A percentile compares a stretch with the other conserved stretches of the same genome.
phyloP scores from a whole-genome alignment of 23 tunicate genomes.

The Oikopleura dioica region DNA sequence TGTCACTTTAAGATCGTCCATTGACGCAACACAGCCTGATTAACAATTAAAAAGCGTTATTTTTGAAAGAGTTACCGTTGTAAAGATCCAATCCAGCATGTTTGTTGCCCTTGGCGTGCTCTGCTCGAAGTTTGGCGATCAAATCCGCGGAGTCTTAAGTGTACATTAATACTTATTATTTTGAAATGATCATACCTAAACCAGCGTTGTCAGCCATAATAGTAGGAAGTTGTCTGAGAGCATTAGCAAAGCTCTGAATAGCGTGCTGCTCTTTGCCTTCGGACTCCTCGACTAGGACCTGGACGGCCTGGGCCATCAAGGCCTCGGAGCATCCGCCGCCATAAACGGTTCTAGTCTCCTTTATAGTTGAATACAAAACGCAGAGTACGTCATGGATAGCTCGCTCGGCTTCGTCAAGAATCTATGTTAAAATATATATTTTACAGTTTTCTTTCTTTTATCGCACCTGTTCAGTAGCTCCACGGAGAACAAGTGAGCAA shows the following conservation, averaged over 20 bases:
- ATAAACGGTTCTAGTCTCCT: conserved; percentile 61
- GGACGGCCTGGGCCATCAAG: conserved; percentile 70
- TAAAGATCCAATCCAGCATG: conserved; percentile 37
- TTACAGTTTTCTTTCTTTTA: too few relatives aligned
- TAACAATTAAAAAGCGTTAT: neutral
- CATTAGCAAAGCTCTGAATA: conserved; percentile 82
- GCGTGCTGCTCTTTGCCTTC: conserved; percentile 90
- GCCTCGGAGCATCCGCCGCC: conserved; percentile 98
- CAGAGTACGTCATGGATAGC: conserved; percentile 95
- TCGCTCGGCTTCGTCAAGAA: conserved; percentile 87
- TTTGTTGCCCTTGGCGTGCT: conserved; percentile 57
- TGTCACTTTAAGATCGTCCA: conserved; percentile 58
- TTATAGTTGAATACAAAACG: conserved; percentile 76
- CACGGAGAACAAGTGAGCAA: conserved; percentile 85
- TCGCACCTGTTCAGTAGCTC: conserved; percentile 88
- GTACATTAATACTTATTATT: too few relatives aligned
- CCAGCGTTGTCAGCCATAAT: conserved; percentile 99
- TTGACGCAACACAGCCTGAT: conserved; percentile 48
- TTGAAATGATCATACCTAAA: too few relatives aligned
- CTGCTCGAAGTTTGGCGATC: conserved; percentile 57
- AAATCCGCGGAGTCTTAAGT: conserved; percentile 69
- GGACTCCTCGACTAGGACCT: conserved; percentile 34
- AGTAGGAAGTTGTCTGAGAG: conserved; percentile 80
- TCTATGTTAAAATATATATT: too few relatives aligned
- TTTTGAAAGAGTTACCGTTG: neutral